Base-by-base conservation (phyloP, 1,140 invertebrate genomes). In the Bombus turneri region DNA sequence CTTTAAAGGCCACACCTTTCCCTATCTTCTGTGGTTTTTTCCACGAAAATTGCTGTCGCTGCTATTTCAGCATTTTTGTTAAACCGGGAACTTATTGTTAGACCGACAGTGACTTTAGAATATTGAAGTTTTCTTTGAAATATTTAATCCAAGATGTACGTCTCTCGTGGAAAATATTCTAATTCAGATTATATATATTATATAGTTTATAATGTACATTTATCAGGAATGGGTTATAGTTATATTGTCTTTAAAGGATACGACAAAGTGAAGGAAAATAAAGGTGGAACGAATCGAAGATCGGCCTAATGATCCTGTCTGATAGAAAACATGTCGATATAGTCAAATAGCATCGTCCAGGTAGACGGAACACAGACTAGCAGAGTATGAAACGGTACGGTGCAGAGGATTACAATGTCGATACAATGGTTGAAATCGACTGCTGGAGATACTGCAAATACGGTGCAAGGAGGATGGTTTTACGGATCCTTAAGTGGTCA, bases 381-480 rank as follows among this genome's bases (percentile, higher is more conserved):
- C 34, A 31, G 4, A 39, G 73, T 66, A 28, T 10, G n/a, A 25
- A 22, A 31, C 15, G 34, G 62, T 41, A 83, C 53, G 53, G 64
- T 34, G 25, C 5, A 31, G 31, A 9, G 74, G 74, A 78, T 83
- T 83, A 83, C 82, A 69, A 83, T 76, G 62, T 83, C 81, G 74
- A 77, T 73, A 62, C 80, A 31, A 82, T 84, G 31, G 75, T 78
- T 71, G 75, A 79, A 84, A 84, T 69, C 82, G 82, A 78, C 47
- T 66, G 31, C 37, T 47, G 22, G 28, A 37, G 64, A 69, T 84
- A 71, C 66, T 84, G 82, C 66, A 43, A 68, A 76, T 68, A 84
- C 74, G 47, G n/a, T 47, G 82, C 62, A 71, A 34, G 37, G 57
- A 77, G 34, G 25, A 41, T 34, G 81, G 43, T 77, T 84, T 79